These are phyloP conservation scores for Catocala fraxini DNA, from an alignment of 2,888 invertebrate genomes.

Conservation along the genomic window DNA sequence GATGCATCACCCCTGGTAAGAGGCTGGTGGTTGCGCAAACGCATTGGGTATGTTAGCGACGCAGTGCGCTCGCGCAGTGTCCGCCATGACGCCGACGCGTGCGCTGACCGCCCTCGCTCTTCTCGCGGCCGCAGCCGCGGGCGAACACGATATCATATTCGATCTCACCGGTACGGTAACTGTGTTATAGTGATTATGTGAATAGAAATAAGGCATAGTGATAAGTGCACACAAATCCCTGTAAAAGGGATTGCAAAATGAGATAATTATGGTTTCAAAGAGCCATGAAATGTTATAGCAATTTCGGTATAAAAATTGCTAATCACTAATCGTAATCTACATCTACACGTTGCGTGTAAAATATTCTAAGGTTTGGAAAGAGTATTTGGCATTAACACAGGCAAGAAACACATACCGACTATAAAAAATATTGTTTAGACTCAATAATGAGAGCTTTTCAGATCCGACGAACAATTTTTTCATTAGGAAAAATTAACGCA, in stretches of 20 bases:
- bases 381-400: too few relatives aligned
- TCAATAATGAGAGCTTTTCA: too few relatives aligned
- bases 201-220: neutral
- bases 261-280: too few relatives aligned
- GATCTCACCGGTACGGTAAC: slow-evolving; percentile 53
- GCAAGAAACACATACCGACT: too few relatives aligned
- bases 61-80: slow-evolving; percentile 27
- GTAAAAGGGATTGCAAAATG: too few relatives aligned
- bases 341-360: neutral
- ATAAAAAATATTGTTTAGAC: too few relatives aligned
- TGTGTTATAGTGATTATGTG: slow-evolving; percentile 18
- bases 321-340: neutral
- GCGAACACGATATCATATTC: slow-evolving; percentile 34
- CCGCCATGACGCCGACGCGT: slow-evolving; percentile 47
- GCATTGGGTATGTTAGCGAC: slow-evolving; percentile 7
- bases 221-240: too few relatives aligned
- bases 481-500: too few relatives aligned
- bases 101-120: slow-evolving; percentile 41
- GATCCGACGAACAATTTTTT: too few relatives aligned
- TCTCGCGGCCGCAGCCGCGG: slow-evolving; percentile 31
- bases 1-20: slow-evolving; percentile 12
- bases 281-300: neutral
- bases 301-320: neutral
- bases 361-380: too few relatives aligned
- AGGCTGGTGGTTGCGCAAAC: slow-evolving; percentile 31